Evolutionary conservation across 2,888 invertebrate species (phyloP).

Genomic region (Ophion ventricosus): DNA sequence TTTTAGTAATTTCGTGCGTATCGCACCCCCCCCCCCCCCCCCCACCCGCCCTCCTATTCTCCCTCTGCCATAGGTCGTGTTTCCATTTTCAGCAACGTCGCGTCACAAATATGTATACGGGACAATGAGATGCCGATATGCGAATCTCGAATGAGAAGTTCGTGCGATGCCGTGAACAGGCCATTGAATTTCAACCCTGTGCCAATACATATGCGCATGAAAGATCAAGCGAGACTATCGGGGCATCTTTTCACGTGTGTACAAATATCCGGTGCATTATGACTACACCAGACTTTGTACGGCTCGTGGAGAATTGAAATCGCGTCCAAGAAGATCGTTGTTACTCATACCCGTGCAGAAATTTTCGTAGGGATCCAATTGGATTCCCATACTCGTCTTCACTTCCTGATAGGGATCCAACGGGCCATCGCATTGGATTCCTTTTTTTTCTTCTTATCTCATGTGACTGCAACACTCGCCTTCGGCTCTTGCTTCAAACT

Average conservation of each 20-base stretch:
- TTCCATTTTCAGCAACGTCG: background rate
- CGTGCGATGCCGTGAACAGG: background rate
- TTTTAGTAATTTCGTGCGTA: background rate
- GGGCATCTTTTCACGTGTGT: conserved; percentile 35
- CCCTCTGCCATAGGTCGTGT: background rate
- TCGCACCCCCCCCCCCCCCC: background rate
- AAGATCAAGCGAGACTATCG: conserved; percentile 40
- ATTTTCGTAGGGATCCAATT: too few species aligned
- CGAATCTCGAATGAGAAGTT: conserved; percentile 37
- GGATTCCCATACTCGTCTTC: too few species aligned
- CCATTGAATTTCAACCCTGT: conserved; percentile 37
- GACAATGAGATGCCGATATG: conserved; percentile 48
- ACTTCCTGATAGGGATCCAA: too few species aligned
- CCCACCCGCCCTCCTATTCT: background rate
- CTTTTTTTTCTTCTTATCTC: too few species aligned
- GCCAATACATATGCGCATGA: background rate
- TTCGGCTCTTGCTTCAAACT: too few species aligned
- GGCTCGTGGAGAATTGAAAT: conserved; percentile 14
- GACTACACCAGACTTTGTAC: conserved; percentile 2
- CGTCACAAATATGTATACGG: conserved; percentile 31
- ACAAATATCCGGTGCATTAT: background rate
- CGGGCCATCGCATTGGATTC: too few species aligned
- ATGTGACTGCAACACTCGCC: too few species aligned
- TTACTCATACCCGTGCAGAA: background rate
- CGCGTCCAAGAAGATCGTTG: conserved; percentile 36